phyloP scores from a whole-genome alignment of 2,113 vertebrate species.

The Oncorhynchus keta region DNA sequence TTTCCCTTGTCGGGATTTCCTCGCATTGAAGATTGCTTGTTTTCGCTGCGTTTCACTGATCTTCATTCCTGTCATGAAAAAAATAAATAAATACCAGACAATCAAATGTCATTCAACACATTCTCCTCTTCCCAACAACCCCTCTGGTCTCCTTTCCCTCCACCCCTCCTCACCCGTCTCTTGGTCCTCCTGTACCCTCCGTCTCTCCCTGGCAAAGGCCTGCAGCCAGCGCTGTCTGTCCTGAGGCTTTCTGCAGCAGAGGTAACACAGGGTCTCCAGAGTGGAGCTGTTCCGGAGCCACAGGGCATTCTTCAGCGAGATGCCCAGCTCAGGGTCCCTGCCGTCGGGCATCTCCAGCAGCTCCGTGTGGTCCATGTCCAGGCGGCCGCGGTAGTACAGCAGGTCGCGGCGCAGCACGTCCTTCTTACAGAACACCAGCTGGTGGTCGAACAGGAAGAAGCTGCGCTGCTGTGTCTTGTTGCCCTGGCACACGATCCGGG shows the following conservation, averaged over 20 bases:
- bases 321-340: constrained; percentile 81
- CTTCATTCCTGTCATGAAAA: constrained; percentile 83
- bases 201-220: constrained; percentile 83
- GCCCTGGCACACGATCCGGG: constrained; percentile 82
- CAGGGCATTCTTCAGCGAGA: constrained; percentile 85
- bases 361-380: constrained; percentile 85
- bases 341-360: constrained; percentile 84
- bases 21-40: constrained; percentile 89
- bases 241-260: constrained; percentile 88
- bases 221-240: constrained; percentile 92
- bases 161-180: constrained; percentile 85
- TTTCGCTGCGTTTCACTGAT: constrained; percentile 92
- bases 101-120: background rate
- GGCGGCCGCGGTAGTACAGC: constrained; percentile 88
- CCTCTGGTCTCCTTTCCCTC: no score
- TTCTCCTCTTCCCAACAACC: no score
- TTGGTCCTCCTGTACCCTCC: constrained; percentile 87
- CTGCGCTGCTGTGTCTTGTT: constrained; percentile 93
- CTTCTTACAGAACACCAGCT: constrained; percentile 95
- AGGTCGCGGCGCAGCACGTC: constrained; percentile 92
- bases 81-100: constrained; percentile 13
- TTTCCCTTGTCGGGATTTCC: constrained; percentile 88
- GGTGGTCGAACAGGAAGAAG: constrained; percentile 98
- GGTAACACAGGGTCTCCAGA: constrained; percentile 78
- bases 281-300: constrained; percentile 79